phyloP scores from a whole-genome alignment of 2,113 vertebrate genomes.

The Spea multiplicata region DNA sequence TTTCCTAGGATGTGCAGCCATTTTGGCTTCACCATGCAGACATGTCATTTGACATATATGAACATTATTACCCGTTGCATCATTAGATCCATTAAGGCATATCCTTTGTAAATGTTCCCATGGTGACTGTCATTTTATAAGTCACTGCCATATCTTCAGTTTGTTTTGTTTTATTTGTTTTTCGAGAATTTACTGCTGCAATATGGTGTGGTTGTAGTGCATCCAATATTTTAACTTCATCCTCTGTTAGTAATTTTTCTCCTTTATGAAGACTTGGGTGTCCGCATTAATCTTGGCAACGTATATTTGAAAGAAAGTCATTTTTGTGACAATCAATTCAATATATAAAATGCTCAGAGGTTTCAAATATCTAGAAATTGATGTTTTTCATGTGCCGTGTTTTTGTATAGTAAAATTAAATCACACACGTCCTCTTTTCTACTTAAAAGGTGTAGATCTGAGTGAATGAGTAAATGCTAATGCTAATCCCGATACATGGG shows the following conservation, averaged over 20 bases:
- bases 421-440: no score
- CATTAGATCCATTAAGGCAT: constrained; percentile 66
- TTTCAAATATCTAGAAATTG: not conserved
- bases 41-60: constrained; percentile 66
- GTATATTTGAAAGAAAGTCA: accelerated
- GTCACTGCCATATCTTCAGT: constrained; percentile 74
- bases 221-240: constrained; percentile 73
- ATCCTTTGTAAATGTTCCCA: constrained; percentile 61
- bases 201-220: constrained; percentile 68
- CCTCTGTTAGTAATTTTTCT: constrained; percentile 68
- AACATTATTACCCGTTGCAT: constrained; percentile 72
- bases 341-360: not conserved
- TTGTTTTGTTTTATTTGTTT: constrained; percentile 67
- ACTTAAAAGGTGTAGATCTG: not conserved
- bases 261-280: constrained; percentile 67
- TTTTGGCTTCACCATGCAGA: no score
- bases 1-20: no score
- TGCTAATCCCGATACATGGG: constrained; percentile 23
- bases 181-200: constrained; percentile 66
- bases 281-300: constrained; percentile 60
- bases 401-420: not conserved
- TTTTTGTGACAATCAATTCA: constrained; percentile 12
- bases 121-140: constrained; percentile 69
- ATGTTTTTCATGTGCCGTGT: not conserved
- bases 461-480: not conserved